Evolutionary conservation across 2,797 vertebrate genomes (phyloP), one percentile per base, ranked within the genome.

Genomic region (Enoplosus armatus): DNA sequence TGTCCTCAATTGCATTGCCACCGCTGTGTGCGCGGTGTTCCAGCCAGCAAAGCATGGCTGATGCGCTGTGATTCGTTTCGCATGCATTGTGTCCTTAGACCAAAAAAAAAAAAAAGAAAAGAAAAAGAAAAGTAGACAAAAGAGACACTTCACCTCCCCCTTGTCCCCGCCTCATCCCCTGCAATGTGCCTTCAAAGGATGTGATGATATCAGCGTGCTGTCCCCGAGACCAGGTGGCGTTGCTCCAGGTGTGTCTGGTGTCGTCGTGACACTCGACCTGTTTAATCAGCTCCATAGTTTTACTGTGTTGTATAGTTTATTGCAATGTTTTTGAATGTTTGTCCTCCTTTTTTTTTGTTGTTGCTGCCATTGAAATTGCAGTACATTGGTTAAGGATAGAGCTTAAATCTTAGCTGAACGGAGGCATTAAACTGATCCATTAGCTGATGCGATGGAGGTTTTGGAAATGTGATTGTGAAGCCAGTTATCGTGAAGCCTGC

Each of bases 51-150:
- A 88, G 77, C 87, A 39, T 63, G 62, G 73, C 73, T 90, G 84
- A 93, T 92, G 86, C 31, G 15, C 74, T 47, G 75, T 26, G 77
- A 87, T 80, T 87, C 79, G 74, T 75, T 71, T 79, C 47, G 66
- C 72, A 53, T 67, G 58, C 72, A 63, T 31, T 64, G 56, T 67
- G 77, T 77, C 80, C 59, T 71, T 41, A 72, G 70, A 87, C 75
- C 43, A 72, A 77, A n/a, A n/a, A n/a, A n/a, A n/a, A n/a, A n/a
- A n/a, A n/a, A n/a, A n/a, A n/a, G n/a, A n/a, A n/a, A n/a, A n/a
- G n/a, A n/a, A n/a, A n/a, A n/a, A n/a, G n/a, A n/a, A n/a, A 33
- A 4, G 18, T 60, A 66, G 85, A 73, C 69, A 31, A 58, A 73
- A 14, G n/a, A 60, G 55, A 77, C 27, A 33, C 61, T 33, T 74